Base-by-base conservation (phyloP, 2,797 vertebrate species). In the Rhyacichthys aspro region DNA sequence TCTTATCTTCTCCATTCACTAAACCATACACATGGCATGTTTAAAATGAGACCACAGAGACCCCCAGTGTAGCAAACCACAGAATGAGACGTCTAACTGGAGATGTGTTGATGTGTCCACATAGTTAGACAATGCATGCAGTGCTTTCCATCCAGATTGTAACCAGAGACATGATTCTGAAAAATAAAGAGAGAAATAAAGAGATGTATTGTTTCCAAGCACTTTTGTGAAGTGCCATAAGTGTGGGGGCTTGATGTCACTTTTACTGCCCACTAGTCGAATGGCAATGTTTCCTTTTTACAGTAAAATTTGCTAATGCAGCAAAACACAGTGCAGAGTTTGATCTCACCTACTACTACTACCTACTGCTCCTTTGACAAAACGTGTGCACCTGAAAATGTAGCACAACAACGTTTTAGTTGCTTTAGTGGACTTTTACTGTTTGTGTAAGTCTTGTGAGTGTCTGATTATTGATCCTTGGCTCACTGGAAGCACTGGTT, bases 181-280 rank as follows among this genome's bases (percentile, higher is more conserved):
- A 52, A 59, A 56, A n/a, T n/a, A n/a, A n/a, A n/a, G n/a, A 45
- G 9, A 45, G 16, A 34, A 8, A 34, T 12, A 47, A 19, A 32
- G 74, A 48, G 41, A 55, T 72, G 67, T 55, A 67, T 18, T 46
- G 44, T 65, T 77, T 75, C 68, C 61, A 65, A 69, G 46, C 17
- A 5, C 61, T 11, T 70, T 73, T 50, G 53, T 47, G 59, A 3
- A 50, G 70, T 59, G 39, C 53, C 44, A 46, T 45, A 85, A 78
- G 72, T 83, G 82, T 67, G 74, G 74, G 66, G 60, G 19, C 60
- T 44, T 72, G 79, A 81, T 83, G 81, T 60, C 74, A 68, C 72
- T 81, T 83, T 83, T 81, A 78, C 74, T 82, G 73, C 85, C 83
- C 80, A 82, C 78, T 79, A 83, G 73, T 62, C 53, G 76, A 79